phyloP scores from a whole-genome alignment of 2,113 vertebrate species.

The Trichechus manatus region DNA sequence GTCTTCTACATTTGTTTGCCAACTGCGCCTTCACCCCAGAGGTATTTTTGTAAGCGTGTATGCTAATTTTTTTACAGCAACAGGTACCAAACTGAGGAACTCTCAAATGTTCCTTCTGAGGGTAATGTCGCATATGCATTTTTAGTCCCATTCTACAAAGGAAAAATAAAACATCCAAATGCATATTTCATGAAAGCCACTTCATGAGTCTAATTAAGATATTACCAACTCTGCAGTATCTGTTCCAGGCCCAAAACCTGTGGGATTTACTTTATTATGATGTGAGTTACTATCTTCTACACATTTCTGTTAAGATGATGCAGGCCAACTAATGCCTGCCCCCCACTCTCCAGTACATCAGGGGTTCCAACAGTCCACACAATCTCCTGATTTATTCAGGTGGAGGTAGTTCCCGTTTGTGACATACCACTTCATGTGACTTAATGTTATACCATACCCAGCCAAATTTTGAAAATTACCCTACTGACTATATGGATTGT shows the following conservation, averaged over 20 bases:
- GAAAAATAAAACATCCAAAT: slow-evolving; percentile 29
- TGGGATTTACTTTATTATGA: slow-evolving; percentile 20
- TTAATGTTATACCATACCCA: background rate
- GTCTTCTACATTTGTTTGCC: background rate
- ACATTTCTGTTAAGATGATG: slow-evolving; percentile 45
- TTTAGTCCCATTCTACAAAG: slow-evolving; percentile 32
- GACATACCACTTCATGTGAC: background rate
- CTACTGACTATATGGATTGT: background rate
- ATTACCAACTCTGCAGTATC: background rate
- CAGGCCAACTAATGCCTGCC: background rate
- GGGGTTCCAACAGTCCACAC: background rate
- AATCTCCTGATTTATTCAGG: background rate
- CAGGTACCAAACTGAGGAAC: background rate
- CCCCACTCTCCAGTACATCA: background rate
- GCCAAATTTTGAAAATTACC: slow-evolving; percentile 16
- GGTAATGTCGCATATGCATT: background rate
- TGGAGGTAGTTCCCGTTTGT: background rate
- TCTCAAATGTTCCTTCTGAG: slow-evolving; percentile 28
- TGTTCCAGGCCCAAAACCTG: background rate
- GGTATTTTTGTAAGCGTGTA: background rate
- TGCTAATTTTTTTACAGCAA: background rate
- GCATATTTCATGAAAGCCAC: slow-evolving; percentile 52
- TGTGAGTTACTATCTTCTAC: background rate
- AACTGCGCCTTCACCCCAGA: background rate
- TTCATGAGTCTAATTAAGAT: slow-evolving; percentile 53